Conservation (phyloP, 2,113 vertebrate species). For the Guaruba guarouba region DNA sequence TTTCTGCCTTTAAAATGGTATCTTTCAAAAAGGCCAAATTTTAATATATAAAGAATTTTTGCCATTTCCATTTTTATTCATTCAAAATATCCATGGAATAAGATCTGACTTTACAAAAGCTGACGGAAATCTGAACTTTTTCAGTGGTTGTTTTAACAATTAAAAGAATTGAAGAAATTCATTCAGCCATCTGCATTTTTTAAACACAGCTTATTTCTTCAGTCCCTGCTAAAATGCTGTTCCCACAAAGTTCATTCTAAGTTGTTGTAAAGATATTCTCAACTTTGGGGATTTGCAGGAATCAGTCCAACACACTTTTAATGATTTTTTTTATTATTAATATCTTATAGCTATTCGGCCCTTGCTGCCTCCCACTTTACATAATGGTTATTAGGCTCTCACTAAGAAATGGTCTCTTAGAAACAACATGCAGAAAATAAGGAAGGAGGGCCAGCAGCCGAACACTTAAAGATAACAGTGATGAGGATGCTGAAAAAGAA, state of each 20-base stretch:
- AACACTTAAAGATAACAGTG: background rate
- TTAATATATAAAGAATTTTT: background rate
- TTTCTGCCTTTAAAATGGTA: background rate
- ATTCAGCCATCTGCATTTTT: background rate
- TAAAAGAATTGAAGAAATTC: background rate
- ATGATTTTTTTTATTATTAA: background rate
- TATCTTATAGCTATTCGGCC: background rate
- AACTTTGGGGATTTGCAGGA: background rate
- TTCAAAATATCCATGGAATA: background rate
- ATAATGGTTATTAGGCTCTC: background rate
- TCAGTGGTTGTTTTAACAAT: background rate
- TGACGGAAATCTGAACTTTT: background rate
- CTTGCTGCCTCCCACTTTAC: background rate
- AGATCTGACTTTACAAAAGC: background rate
- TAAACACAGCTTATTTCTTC: background rate
- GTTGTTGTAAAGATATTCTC: background rate
- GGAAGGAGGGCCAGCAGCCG: background rate
- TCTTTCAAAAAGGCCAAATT: background rate
- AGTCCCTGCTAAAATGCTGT: background rate
- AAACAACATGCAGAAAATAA: background rate
- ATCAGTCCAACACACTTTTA: background rate
- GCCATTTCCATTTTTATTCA: background rate
- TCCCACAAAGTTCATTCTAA: constrained; percentile 18
- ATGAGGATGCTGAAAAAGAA: constrained; percentile 39
- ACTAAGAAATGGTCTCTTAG: background rate